Conservation (phyloP, 2,888 invertebrate genomes). For the Deilephila porcellus region DNA sequence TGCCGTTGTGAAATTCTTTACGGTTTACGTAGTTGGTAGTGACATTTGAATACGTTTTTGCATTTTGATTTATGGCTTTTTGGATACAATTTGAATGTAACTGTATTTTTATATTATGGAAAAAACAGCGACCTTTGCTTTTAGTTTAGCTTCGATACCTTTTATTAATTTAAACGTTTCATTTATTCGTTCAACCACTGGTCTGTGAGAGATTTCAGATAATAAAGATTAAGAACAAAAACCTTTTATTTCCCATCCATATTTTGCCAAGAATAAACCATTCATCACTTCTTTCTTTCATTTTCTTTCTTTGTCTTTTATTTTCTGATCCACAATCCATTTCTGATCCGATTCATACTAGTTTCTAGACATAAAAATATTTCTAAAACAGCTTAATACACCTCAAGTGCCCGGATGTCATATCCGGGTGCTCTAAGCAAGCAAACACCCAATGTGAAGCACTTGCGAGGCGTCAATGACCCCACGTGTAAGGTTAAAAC, state of each 20-base stretch:
- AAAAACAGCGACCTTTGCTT: no score
- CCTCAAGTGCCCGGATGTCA: constrained; percentile 4
- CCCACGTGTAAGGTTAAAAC: constrained; percentile 75
- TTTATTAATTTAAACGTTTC: not conserved
- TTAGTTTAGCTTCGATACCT: no score
- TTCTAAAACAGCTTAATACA: not conserved
- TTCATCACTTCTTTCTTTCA: no score
- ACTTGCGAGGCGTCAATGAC: constrained; percentile 69
- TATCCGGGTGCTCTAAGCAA: not conserved
- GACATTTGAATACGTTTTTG: not conserved
- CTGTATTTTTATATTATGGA: no score
- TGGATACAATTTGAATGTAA: no score
- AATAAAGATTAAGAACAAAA: no score
- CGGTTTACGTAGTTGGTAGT: constrained; percentile 21
- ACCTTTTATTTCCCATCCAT: no score
- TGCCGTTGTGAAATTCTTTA: constrained; percentile 21
- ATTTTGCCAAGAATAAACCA: no score
- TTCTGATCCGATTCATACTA: not conserved
- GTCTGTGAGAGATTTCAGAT: no score
- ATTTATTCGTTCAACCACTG: not conserved
- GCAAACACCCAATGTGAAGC: constrained; percentile 35
- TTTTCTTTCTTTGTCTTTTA: not conserved
- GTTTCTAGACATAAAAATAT: not conserved
- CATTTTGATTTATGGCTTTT: constrained; percentile 14
- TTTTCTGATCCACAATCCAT: not conserved